Percentiles rank a stretch among this genome's conserved stretches.
phyloP scores from a whole-genome alignment of 2,113 vertebrate genomes.

The Syrrhaptes paradoxus region DNA sequence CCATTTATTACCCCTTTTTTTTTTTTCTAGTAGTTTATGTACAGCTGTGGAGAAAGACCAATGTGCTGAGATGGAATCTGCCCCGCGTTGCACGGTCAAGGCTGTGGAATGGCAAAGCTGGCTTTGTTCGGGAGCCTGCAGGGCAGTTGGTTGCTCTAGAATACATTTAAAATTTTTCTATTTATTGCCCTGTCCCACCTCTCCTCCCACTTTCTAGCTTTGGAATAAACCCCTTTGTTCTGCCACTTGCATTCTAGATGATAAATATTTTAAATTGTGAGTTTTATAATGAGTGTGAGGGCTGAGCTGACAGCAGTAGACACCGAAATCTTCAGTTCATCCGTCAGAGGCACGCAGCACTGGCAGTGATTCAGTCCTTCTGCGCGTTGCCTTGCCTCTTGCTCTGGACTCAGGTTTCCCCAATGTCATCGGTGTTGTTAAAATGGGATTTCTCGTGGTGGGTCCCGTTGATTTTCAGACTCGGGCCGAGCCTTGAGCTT shows the following conservation, averaged over 20 bases:
- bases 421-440: not conserved
- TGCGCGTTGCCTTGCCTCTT: not conserved
- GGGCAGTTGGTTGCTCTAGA: not conserved
- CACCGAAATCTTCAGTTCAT: not conserved
- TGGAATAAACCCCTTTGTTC: slow-evolving; percentile 19
- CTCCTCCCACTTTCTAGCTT: not conserved
- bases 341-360: not conserved
- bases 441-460: not conserved
- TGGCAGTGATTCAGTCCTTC: not conserved
- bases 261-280: not conserved
- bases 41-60: not conserved
- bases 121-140: not conserved
- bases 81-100: not conserved
- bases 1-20: not conserved
- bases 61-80: not conserved
- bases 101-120: not conserved
- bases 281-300: not conserved
- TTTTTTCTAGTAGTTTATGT: not conserved
- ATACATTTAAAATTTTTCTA: not conserved
- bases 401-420: not conserved
- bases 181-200: not conserved
- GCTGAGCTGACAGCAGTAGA: not conserved
- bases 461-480: accelerated
- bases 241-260: not conserved
- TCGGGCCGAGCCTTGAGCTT: not conserved